phyloP scores from a whole-genome alignment of 2,113 vertebrate species.

The Talpa occidentalis region DNA sequence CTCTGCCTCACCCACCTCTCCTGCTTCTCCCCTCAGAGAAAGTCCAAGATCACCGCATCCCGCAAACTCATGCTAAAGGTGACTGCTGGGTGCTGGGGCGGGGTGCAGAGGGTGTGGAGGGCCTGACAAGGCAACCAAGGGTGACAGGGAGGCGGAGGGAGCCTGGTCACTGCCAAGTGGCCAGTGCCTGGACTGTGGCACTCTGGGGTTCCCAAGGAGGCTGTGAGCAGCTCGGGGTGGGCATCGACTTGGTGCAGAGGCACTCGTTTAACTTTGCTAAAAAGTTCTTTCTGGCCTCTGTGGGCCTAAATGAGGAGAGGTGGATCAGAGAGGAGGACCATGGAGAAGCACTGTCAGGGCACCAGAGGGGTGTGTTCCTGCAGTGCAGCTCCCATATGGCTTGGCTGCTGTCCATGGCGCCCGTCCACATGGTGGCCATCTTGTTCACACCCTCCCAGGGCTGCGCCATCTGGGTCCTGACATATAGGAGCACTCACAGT shows the following conservation, averaged over 20 bases:
- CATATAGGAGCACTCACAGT: rapidly evolving
- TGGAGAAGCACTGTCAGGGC: neutral
- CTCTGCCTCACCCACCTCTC: neutral
- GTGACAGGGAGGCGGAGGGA: neutral
- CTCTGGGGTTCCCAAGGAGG: neutral
- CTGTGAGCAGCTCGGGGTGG: rapidly evolving
- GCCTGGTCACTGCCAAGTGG: rapidly evolving
- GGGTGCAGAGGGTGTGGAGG: rapidly evolving
- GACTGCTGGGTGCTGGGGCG: neutral
- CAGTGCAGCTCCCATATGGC: neutral
- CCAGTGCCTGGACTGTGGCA: neutral
- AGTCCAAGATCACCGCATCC: slow-evolving; percentile 96
- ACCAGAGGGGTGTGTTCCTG: rapidly evolving
- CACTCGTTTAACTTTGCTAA: neutral
- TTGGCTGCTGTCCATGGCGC: neutral
- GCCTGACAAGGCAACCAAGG: no score
- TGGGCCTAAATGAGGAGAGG: neutral
- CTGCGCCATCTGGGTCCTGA: neutral
- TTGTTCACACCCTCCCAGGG: rapidly evolving
- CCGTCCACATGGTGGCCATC: rapidly evolving
- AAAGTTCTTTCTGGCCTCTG: neutral
- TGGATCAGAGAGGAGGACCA: neutral
- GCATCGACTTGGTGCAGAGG: neutral
- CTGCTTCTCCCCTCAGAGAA: slow-evolving; percentile 61
- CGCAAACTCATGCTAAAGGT: slow-evolving; percentile 93